phyloP scores from a whole-genome alignment of 2,888 invertebrate species.

The Amaurobius ferox region DNA sequence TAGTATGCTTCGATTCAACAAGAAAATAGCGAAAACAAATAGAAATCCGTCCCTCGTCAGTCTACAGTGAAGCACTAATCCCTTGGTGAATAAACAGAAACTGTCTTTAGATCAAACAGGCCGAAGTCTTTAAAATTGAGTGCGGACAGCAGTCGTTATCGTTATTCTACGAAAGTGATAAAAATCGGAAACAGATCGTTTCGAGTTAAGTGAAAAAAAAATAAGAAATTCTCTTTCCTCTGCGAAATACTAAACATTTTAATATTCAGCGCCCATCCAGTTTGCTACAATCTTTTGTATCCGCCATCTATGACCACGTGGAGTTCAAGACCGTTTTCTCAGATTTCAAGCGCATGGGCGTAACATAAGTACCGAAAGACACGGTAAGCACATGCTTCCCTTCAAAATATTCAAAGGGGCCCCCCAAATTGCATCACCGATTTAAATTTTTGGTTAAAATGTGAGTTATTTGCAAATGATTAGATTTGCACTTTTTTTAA shows the following conservation, averaged over 20 bases:
- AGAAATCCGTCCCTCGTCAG: not conserved
- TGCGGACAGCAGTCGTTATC: constrained; percentile 3
- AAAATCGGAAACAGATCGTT: constrained; percentile 54
- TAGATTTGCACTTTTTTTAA: too few relatives aligned
- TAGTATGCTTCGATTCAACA: not conserved
- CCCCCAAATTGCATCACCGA: too few relatives aligned
- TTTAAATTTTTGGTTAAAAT: too few relatives aligned
- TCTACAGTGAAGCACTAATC: not conserved
- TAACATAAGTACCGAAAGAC: too few relatives aligned
- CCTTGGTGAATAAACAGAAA: not conserved
- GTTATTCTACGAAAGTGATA: constrained; percentile 51
- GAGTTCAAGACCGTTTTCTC: too few relatives aligned
- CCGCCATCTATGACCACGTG: constrained; percentile 33
- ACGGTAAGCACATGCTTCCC: too few relatives aligned
- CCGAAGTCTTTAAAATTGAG: constrained; percentile 3
- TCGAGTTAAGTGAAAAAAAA: constrained; percentile 48
- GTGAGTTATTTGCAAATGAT: too few relatives aligned
- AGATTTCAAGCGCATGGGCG: too few relatives aligned
- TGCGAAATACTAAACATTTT: constrained; percentile 17
- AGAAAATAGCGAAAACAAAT: not conserved
- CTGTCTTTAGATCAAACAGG: not conserved
- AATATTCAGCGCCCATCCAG: constrained; percentile 17
- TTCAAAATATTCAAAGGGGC: too few relatives aligned
- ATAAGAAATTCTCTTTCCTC: constrained; percentile 1
- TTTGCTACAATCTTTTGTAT: too few relatives aligned